These are phyloP conservation scores for Siniperca scherzeri DNA, from an alignment of 2,797 vertebrate genomes.

Conservation along the genomic window DNA sequence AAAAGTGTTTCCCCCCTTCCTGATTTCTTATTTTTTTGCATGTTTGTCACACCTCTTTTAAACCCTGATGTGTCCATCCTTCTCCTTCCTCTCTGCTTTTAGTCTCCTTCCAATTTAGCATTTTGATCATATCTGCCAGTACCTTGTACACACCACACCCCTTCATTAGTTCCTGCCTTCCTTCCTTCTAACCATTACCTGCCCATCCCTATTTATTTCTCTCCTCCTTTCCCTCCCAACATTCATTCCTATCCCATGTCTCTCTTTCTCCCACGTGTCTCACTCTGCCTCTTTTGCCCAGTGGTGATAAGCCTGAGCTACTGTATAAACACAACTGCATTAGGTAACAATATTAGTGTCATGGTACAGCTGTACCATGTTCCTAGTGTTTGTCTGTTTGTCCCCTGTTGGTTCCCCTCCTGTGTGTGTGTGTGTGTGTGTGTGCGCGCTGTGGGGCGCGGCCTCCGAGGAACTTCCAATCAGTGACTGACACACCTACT, in stretches of 20 bases:
- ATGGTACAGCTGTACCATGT: too few species aligned
- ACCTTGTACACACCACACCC: background rate
- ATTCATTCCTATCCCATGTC: background rate
- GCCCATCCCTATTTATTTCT: background rate
- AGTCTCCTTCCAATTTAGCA: background rate
- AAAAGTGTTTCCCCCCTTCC: too few species aligned
- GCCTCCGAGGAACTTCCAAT: too few species aligned
- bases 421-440: too few species aligned
- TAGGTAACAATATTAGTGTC: background rate
- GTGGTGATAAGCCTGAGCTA: slow-evolving; percentile 33
- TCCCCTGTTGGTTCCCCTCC: too few species aligned
- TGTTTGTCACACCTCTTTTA: too few species aligned
- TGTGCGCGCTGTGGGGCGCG: too few species aligned
- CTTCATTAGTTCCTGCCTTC: slow-evolving; percentile 35
- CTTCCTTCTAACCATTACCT: slow-evolving; percentile 41
- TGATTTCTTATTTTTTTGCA: too few species aligned
- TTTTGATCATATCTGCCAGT: slow-evolving; percentile 38
- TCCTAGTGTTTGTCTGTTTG: too few species aligned
- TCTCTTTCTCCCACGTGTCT: background rate
- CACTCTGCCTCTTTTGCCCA: background rate
- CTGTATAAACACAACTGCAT: slow-evolving; percentile 45
- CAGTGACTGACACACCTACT: too few species aligned
- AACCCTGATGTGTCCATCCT: background rate
- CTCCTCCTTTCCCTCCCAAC: background rate
- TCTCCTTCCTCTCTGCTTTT: background rate